Base-by-base conservation (phyloP, 2,888 invertebrate genomes). In the Chrysina gloriosa region DNA sequence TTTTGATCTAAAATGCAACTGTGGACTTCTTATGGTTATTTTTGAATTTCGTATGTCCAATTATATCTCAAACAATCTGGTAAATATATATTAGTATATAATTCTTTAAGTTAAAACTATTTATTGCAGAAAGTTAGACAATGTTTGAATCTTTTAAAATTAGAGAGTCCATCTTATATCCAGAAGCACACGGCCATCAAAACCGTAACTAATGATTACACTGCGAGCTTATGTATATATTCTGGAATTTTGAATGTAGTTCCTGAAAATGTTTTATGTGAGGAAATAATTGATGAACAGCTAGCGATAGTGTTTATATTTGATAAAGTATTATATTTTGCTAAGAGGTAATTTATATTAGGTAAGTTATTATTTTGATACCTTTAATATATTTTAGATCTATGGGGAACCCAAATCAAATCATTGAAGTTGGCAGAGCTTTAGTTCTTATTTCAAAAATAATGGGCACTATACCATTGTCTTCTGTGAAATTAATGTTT, bases 1-100 rank as follows among this genome's bases (percentile, higher is more conserved):
- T 0, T 89, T 90, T 86, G 90, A 91, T 75, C 87, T 89, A 0
- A 89, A 89, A 76, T 86, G 86, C 3, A 87, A 90, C 74, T 86
- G 87, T 70, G 90, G 89, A 0, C 84, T 89, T 34, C 77, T 90
- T 11, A 83, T 85, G 65, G 80, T 88, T 3, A 81, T 86, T 54
- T 84, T 86, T 77, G 83, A 84, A 34, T 80, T 84, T 47, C 78
- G 83, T 16, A 82, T 76, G 56, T 77, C 78, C 2, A 73, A 77
- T 64, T 70, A 74, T 25, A 71, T 73, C 56, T 70, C 65, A 34
- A 64, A 69, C 11, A 72, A 77, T 72, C 75, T 73, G 70, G 64
- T 63, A 48, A 61, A 34, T 29, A 34, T 39, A 54, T 65, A 36
- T 34, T 21, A 34, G 19, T 21, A 54, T 52, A 14, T n/a, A 56